Conservation (phyloP, 2,888 invertebrate genomes). For the Oscheius onirici region DNA sequence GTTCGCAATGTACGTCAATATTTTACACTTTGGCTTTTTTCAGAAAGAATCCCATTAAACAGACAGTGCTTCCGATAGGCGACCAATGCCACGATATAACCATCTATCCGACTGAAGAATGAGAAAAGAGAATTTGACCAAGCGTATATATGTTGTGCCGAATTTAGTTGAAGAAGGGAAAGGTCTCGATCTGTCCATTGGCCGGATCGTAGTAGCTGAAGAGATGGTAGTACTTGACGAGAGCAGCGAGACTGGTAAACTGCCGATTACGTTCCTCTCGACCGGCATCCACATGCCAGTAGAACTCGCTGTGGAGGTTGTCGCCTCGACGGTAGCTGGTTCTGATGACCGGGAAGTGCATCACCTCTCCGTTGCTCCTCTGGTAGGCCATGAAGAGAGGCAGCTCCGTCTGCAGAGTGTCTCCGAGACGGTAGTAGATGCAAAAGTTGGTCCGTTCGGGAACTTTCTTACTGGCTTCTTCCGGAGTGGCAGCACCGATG, state of each 20-base stretch:
- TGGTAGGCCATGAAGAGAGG: constrained; percentile 13
- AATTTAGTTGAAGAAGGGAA: constrained; percentile 1
- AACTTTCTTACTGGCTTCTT: neutral
- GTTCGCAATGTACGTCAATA: too few relatives aligned
- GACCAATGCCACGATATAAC: too few relatives aligned
- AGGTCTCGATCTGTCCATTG: constrained; percentile 11
- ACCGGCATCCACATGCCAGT: constrained; percentile 16
- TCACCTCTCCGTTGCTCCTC: neutral
- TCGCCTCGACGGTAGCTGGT: neutral
- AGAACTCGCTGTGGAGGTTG: constrained; percentile 12
- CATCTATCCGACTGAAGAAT: too few relatives aligned
- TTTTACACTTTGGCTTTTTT: too few relatives aligned
- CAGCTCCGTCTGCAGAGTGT: neutral
- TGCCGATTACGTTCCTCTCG: neutral
- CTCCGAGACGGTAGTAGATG: neutral
- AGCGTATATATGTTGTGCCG: too few relatives aligned
- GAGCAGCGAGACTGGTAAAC: constrained; percentile 25
- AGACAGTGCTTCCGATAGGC: too few relatives aligned
- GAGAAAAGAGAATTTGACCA: too few relatives aligned
- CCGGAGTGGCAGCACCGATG: neutral
- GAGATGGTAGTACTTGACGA: constrained; percentile 27
- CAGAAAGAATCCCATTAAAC: too few relatives aligned
- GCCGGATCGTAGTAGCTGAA: constrained; percentile 26
- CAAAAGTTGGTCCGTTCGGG: neutral
- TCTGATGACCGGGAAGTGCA: constrained; percentile 9